Evolutionary conservation across 2,797 vertebrate genomes (phyloP), one percentile per base, ranked within the genome.

Genomic region (Sebastes jordani): DNA sequence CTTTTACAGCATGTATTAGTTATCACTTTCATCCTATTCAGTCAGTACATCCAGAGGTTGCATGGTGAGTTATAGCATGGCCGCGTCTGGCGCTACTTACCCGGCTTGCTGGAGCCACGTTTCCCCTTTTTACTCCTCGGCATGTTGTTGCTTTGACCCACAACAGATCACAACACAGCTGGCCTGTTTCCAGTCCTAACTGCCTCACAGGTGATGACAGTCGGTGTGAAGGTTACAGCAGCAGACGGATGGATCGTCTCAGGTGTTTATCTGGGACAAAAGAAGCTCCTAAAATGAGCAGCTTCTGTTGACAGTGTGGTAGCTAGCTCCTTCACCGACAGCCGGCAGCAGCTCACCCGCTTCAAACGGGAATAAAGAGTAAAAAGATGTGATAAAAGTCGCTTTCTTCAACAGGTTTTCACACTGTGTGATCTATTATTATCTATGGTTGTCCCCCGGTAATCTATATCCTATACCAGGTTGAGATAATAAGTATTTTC

Each of bases 111-210:
- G 71, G 93, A 92, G 86, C 89, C 94, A 86, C 95, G 95, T 91
- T 96, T 96, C 82, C 96, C 96, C 66, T 95, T 96, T 87, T 95
- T 96, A 85, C 72, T 95, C 91, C 95, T 94, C 32, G 96, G 96
- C 96, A 96, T 96, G 36, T 38, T 42, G 54, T 56, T 71, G 27
- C 71, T 49, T 6, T 49, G 83, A 68, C 82, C 83, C 63, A 60
- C 77, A 22, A 58, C 77, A 22, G 49, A 58, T 82, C 77, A 81
- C 85, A 85, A 70, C 71, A 85, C 18, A 78, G 85, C 83, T 88
- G 87, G 86, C 83, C 49, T 9, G 22, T 29, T 59, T 7, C 20
- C 58, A 46, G 52, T 34, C 69, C 13, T 49, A 16, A 7, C 64
- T 22, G 66, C 22, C 62, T 22, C 32, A 2, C 58, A 4, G 62